Evolutionary conservation across 2,113 vertebrate species (phyloP), one percentile per base, ranked within the genome.

Genomic region (Cranoglanis bouderius): DNA sequence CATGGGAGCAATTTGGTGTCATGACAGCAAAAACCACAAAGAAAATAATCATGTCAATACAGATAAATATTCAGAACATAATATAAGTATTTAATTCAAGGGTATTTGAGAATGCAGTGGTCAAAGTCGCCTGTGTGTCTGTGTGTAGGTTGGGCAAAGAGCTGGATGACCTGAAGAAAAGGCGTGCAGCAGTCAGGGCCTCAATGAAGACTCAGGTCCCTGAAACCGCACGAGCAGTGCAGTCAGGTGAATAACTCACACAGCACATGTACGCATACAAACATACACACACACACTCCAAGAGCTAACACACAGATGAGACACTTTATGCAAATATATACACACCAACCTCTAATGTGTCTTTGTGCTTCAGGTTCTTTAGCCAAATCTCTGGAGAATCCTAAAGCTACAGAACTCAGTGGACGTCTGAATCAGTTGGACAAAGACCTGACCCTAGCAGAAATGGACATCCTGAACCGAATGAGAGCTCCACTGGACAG

Each of bases 81-180:
- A 72, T 43, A 46, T 8, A 65, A 67, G 61, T 85, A 14, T 32
- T 32, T 49, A 13, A 19, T 63, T 65, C 21, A 85, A 51, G 49
- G 13, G 21, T 77, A 55, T 86, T 51, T 57, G 46, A 24, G n/a
- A 57, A 70, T 59, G 70, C 9, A 19, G 6, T 43, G 26, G 49
- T 49, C 18, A 6, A 53, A 49, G 13, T 49, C 10, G 9, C 32
- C 6, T 26, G 72, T 75, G n/a, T 87, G 24, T 51, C 16, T 89
- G 32, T 85, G 10, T 65, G 83, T 91, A 99, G 98, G 92, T 77
- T 99, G 93, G 96, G 97, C 3, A 91, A 43, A 24, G 98, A 98
- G 3, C 91, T 99, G 87, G 94, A 92, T 40, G 90, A 93, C 0
- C 90, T 97, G 92, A 98, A 97, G 93, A 98, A 96, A 94, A 97